Evolutionary conservation across 2,113 vertebrate species (phyloP).

Genomic region (Gallinago media): DNA sequence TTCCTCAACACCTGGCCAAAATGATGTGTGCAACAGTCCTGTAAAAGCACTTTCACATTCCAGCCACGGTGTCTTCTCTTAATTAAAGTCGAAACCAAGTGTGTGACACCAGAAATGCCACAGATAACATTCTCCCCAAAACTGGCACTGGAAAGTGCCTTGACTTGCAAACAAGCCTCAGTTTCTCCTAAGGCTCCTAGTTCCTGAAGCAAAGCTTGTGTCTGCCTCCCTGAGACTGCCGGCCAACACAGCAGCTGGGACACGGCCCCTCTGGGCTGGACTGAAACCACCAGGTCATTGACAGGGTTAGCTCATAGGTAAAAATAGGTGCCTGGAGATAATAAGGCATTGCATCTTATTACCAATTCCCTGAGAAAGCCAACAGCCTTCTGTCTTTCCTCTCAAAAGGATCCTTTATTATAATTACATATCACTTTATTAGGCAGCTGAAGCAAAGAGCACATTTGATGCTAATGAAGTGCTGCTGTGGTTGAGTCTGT

Average conservation of each 20-base stretch:
- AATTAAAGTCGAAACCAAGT: neutral
- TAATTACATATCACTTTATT: conserved; percentile 62
- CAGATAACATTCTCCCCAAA: neutral
- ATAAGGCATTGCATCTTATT: neutral
- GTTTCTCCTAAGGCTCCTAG: neutral
- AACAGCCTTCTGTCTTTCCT: conserved; percentile 18
- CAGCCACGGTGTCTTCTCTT: neutral
- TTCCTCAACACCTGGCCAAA: neutral
- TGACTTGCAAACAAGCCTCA: neutral
- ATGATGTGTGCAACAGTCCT: neutral
- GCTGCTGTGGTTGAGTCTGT: conserved; percentile 49
- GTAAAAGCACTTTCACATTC: neutral
- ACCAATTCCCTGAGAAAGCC: conserved; percentile 16
- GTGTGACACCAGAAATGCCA: neutral
- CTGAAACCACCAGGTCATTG: neutral
- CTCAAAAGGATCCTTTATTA: conserved; percentile 37
- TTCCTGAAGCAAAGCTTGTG: neutral
- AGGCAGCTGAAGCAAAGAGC: conserved; percentile 51
- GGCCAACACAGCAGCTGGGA: neutral
- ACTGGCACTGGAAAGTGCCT: neutral
- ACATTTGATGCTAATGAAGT: conserved; percentile 64
- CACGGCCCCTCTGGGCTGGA: neutral
- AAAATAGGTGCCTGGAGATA: neutral
- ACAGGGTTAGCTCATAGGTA: neutral
- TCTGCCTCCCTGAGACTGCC: neutral